Evolutionary conservation across 2,797 vertebrate genomes (phyloP), one percentile per base, ranked within the genome.

Genomic region (Petrocephalus schoutedeni): DNA sequence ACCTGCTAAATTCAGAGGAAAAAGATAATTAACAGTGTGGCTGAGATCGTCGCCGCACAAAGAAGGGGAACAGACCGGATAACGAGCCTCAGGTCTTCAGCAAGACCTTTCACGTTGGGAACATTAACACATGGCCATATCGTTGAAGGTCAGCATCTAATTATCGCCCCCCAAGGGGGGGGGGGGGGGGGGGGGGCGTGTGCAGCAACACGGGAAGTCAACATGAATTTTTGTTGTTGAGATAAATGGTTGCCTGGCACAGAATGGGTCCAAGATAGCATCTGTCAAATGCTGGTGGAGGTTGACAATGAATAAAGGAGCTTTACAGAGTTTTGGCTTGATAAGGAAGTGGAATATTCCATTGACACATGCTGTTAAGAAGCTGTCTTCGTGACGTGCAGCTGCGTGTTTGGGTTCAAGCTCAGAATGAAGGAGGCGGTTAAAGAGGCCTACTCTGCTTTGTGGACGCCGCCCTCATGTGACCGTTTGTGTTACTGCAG

Each of bases 391-490:
- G 45, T n/a, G 14, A 49, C n/a, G 45, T 77, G 71, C 71, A 77
- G 71, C 71, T 77, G 71, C 19, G 41, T 45, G 71, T 77, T 41
- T 23, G 49, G 21, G n/a, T 28, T 84, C 41, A 61, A 16, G 82
- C 36, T 57, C 74, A 53, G 59, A 61, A 41, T 88, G 77, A 32
- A 28, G 77, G 14, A 14, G 80, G 32, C 12, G 10, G 19, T 7
- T 7, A 32, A 84, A 61, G 61, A 51, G 74, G 74, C n/a, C n/a
- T 12, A 0, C 9, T 21, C 28, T 67, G 14, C 80, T 41, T 49
- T 88, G 23, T 88, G 45, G 80, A 88, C 80, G 83, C 10, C 58
- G 6, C 87, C 87, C 58, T 51, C 87, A 21, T 45, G 80, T 85
- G 87, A 49, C 58, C 45, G 56, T 83, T 21, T 61, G 56, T n/a